Evolutionary conservation across 2,888 invertebrate genomes (phyloP).

Genomic region (Globia sparganii): DNA sequence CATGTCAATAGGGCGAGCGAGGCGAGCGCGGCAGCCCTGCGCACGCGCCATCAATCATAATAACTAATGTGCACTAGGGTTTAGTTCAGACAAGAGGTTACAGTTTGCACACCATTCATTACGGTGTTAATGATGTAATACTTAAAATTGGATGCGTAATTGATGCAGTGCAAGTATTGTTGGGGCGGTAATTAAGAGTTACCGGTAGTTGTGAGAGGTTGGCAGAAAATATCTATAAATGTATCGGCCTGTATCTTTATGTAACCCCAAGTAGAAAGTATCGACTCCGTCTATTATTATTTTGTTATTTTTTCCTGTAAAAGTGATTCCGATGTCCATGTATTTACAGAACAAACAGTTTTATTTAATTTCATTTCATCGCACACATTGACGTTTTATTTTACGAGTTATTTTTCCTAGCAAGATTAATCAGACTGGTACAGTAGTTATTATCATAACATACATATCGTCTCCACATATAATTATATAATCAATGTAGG

Average conservation of each 20-base stretch:
- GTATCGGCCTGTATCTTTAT: background rate
- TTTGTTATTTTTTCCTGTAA: background rate
- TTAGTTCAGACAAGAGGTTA: conserved; percentile 77
- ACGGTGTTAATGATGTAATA: conserved; percentile 70
- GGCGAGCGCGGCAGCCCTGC: conserved; percentile 56
- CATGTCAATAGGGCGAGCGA: conserved; percentile 17
- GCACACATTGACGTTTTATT: background rate
- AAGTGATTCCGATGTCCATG: background rate
- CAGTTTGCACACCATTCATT: conserved; percentile 76
- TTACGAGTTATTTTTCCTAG: background rate
- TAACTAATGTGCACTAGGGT: conserved; percentile 74
- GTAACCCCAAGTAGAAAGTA: background rate
- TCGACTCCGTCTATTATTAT: background rate
- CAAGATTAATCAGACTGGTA: background rate
- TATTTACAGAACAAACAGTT: background rate
- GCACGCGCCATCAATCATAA: conserved; percentile 72
- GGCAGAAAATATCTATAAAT: background rate
- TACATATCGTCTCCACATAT: too few species aligned
- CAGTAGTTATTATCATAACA: background rate
- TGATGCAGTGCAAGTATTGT: conserved; percentile 55
- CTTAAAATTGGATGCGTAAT: conserved; percentile 70
- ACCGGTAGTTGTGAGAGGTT: background rate
- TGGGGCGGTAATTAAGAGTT: conserved; percentile 42
- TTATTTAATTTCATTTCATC: background rate
- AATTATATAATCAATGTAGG: too few species aligned